A percentile compares a stretch with the other conserved stretches of the same genome.
Evolutionary conservation across 2,888 invertebrate genomes (phyloP).

Genomic region (Oxyteleia sp.): DNA sequence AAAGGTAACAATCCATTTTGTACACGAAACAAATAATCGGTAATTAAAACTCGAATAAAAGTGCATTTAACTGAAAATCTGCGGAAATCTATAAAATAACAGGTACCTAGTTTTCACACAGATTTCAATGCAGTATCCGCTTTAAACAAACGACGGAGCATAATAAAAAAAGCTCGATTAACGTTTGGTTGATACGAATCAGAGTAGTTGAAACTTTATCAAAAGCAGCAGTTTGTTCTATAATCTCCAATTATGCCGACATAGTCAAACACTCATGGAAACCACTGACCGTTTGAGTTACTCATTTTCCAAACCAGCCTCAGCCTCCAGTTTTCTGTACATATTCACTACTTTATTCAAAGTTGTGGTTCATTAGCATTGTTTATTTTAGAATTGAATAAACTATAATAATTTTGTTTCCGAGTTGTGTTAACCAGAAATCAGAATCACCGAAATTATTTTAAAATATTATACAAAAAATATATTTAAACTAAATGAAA

Average conservation of each 20-base stretch:
- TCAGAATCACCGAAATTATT: no score
- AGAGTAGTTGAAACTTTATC: not conserved
- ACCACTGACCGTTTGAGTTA: slow-evolving; percentile 25
- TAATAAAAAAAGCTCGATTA: not conserved
- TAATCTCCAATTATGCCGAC: slow-evolving; percentile 15
- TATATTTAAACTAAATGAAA: no score
- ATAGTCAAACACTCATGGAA: slow-evolving; percentile 2
- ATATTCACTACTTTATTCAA: slow-evolving; percentile 2
- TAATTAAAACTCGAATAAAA: no score
- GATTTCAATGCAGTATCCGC: not conserved
- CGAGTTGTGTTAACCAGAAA: no score
- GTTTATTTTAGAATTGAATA: slow-evolving; percentile 4
- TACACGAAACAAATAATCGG: no score
- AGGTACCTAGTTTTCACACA: not conserved
- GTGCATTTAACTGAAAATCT: no score
- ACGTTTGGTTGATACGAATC: not conserved
- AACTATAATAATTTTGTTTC: no score
- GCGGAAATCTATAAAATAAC: not conserved
- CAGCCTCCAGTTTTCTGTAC: slow-evolving; percentile 9
- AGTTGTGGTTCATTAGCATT: slow-evolving; percentile 3
- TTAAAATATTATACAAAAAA: no score
- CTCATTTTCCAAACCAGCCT: slow-evolving; percentile 11
- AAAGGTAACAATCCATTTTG: no score
- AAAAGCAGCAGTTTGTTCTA: slow-evolving; percentile 25
- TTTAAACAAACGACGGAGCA: not conserved